Percentiles rank a stretch among this genome's conserved stretches.
These are phyloP conservation scores for Rhinolophus ferrumequinum DNA, from an alignment of 2,113 vertebrate genomes.

Conservation along the genomic window DNA sequence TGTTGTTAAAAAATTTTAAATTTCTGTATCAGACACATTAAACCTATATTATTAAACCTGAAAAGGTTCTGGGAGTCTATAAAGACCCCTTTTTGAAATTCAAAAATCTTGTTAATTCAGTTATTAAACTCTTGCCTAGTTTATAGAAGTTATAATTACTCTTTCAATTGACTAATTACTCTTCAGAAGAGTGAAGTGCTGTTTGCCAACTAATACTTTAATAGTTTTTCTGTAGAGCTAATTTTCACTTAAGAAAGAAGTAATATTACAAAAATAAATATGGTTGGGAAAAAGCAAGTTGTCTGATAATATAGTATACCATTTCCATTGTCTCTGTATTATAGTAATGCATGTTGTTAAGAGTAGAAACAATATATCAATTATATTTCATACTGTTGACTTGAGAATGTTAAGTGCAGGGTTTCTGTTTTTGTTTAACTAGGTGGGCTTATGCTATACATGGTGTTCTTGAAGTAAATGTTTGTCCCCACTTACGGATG, in stretches of 20 bases:
- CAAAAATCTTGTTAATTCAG: not conserved
- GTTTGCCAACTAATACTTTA: not conserved
- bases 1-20: not conserved
- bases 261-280: not conserved
- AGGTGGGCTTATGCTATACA: conserved; percentile 96
- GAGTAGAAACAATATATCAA: not conserved
- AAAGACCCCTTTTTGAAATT: not conserved
- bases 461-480: conserved; percentile 92
- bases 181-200: not conserved
- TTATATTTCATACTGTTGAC: not conserved
- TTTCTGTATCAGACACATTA: not conserved
- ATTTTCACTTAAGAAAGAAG: conserved; percentile 26
- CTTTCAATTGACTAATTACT: not conserved
- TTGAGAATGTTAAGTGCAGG: not conserved
- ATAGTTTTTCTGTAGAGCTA: not conserved
- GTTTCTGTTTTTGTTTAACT: conserved; percentile 60
- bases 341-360: not conserved
- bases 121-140: conserved; percentile 28
- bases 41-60: not conserved
- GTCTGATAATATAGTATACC: not conserved
- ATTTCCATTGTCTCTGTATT: conserved; percentile 36
- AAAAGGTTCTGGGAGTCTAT: not conserved
- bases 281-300: not conserved
- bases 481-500: conserved; percentile 93
- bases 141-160: conserved; percentile 32